Conservation (phyloP, 2,797 vertebrate species). For the Phoeniculus purpureus region DNA sequence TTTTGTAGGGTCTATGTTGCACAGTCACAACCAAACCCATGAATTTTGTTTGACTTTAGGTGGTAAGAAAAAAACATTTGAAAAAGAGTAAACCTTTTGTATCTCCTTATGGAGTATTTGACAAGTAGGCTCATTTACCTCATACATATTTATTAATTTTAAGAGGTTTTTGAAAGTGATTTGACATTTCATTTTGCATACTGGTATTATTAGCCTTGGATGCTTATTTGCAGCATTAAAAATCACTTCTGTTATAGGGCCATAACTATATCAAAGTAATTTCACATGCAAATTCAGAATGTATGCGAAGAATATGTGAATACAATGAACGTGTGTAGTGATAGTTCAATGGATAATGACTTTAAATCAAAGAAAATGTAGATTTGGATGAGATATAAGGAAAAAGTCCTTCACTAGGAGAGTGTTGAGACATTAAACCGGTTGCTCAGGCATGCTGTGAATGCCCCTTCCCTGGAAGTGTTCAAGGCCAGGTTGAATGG, state of each 20-base stretch:
- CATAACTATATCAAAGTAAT: conserved; percentile 28
- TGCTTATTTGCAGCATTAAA: conserved; percentile 75
- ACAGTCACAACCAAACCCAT: neutral
- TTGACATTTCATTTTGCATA: conserved; percentile 81
- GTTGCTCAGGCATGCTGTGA: neutral
- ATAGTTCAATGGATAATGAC: neutral
- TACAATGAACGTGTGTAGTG: neutral
- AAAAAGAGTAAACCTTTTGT: conserved; percentile 58
- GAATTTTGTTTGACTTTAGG: conserved; percentile 44
- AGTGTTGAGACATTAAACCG: neutral
- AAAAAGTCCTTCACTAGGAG: neutral
- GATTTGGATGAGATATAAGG: neutral
- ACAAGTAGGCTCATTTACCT: conserved; percentile 76
- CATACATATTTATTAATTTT: conserved; percentile 81
- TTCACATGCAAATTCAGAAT: neutral
- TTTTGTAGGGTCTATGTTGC: neutral
- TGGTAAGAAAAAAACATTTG: conserved; percentile 49
- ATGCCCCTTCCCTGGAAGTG: neutral
- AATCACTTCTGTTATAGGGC: conserved; percentile 67
- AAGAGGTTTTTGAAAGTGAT: conserved; percentile 79
- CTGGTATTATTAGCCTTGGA: conserved; percentile 79
- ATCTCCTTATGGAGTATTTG: conserved; percentile 71
- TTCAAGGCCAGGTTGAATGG: neutral
- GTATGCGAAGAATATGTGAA: neutral
- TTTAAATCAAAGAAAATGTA: neutral